These are phyloP conservation scores for Sebastes taczanowskii DNA, from an alignment of 2,797 vertebrate genomes.

Conservation along the genomic window DNA sequence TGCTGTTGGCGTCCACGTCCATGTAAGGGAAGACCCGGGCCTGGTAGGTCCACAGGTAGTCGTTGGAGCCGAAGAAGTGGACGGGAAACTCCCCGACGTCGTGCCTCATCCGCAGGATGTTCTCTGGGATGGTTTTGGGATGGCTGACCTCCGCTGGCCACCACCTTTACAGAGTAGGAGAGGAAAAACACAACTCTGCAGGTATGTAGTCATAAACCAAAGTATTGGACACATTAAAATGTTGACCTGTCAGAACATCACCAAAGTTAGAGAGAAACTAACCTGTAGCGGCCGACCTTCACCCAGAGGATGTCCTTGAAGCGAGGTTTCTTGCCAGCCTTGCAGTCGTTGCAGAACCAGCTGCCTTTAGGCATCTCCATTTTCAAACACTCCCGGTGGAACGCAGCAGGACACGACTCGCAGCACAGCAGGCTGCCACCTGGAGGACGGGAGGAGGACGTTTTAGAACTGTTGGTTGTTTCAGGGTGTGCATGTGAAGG, in stretches of 20 bases:
- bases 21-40: conserved; percentile 98
- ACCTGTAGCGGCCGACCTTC: conserved; percentile 98
- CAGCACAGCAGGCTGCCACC: conserved; percentile 98
- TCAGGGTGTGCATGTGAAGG: not conserved
- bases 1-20: conserved; percentile 97
- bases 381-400: conserved; percentile 97
- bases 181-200: not conserved
- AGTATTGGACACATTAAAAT: not conserved
- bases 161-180: conserved; percentile 82
- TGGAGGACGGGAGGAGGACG: conserved; percentile 55
- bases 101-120: conserved; percentile 96
- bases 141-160: conserved; percentile 98
- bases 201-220: not conserved
- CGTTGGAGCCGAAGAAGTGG: conserved; percentile 97
- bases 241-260: too few relatives aligned
- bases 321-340: conserved; percentile 95
- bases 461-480: too few relatives aligned
- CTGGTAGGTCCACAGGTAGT: conserved; percentile 99
- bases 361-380: conserved; percentile 98
- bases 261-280: conserved; percentile 48
- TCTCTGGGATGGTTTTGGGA: conserved; percentile 92
- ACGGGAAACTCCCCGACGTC: conserved; percentile 97
- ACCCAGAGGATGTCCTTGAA: conserved; percentile 98
- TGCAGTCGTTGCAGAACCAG: conserved; percentile 99
- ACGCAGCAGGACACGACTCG: conserved; percentile 96